Percentiles rank a stretch among this genome's conserved stretches.
Evolutionary conservation across 2,797 vertebrate species (phyloP).

Genomic region (Malurus splendens): DNA sequence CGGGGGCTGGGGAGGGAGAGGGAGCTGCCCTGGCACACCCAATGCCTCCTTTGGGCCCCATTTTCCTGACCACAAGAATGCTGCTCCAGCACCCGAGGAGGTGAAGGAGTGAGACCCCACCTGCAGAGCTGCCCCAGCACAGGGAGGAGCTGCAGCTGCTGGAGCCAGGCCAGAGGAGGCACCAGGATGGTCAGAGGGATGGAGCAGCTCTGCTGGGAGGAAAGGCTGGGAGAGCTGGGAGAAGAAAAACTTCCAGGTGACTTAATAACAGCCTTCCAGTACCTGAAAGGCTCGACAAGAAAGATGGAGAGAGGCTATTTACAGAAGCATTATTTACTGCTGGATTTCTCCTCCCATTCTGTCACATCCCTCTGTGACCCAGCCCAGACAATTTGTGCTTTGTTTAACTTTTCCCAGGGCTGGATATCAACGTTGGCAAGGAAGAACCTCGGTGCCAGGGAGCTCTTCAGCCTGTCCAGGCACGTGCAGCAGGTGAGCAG

Average conservation of each 20-base stretch:
- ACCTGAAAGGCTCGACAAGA: neutral
- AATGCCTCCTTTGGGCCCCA: neutral
- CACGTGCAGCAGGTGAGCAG: fast-evolving
- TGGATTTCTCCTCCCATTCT: neutral
- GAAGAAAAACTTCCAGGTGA: neutral
- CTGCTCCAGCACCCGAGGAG: fast-evolving
- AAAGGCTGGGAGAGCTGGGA: neutral
- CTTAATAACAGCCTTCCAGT: fast-evolving
- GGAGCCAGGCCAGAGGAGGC: neutral
- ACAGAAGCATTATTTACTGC: neutral
- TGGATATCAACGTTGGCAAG: neutral
- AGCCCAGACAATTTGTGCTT: neutral
- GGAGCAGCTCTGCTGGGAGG: neutral
- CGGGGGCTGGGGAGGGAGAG: neutral
- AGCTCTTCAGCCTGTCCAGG: neutral
- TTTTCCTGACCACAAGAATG: neutral
- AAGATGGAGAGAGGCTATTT: neutral
- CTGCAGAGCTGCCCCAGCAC: neutral
- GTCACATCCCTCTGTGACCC: fast-evolving
- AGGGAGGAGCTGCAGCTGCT: neutral
- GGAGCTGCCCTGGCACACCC: neutral
- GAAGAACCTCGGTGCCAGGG: neutral
- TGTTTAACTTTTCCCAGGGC: neutral
- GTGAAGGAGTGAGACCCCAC: neutral
- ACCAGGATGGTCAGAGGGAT: neutral